phyloP scores from a whole-genome alignment of 2,888 invertebrate genomes.

The Xestoiulus laeticollis region DNA sequence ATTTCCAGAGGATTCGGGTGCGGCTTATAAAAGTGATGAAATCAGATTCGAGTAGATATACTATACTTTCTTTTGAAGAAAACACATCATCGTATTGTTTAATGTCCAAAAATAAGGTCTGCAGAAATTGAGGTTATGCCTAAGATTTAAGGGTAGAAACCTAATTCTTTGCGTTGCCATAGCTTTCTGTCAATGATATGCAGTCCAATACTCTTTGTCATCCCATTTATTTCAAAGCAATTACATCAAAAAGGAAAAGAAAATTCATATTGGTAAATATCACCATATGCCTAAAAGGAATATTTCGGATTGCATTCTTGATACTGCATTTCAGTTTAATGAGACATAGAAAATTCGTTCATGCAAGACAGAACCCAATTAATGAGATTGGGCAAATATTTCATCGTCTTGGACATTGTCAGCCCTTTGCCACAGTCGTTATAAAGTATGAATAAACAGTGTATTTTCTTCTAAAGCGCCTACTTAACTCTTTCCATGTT shows the following conservation, averaged over 20 bases:
- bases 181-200: neutral
- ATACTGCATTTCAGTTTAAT: neutral
- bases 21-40: neutral
- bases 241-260: neutral
- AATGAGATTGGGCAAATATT: constrained; percentile 9
- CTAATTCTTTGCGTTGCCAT: neutral
- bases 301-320: neutral
- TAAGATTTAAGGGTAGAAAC: neutral
- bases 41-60: too few relatives aligned
- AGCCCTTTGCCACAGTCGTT: neutral
- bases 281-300: neutral
- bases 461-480: neutral
- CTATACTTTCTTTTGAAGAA: too few relatives aligned
- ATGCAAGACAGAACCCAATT: neutral
- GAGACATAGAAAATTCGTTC: neutral
- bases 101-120: too few relatives aligned
- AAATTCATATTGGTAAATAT: neutral
- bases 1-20: neutral
- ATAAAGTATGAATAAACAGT: neutral
- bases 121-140: neutral
- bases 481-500: constrained; percentile 1
- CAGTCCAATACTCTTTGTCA: neutral
- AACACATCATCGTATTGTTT: too few relatives aligned
- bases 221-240: neutral
- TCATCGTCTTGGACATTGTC: neutral